Evolutionary conservation across 1,140 invertebrate genomes (phyloP), one percentile per base, ranked within the genome.

Genomic region (Micrasema minimum): DNA sequence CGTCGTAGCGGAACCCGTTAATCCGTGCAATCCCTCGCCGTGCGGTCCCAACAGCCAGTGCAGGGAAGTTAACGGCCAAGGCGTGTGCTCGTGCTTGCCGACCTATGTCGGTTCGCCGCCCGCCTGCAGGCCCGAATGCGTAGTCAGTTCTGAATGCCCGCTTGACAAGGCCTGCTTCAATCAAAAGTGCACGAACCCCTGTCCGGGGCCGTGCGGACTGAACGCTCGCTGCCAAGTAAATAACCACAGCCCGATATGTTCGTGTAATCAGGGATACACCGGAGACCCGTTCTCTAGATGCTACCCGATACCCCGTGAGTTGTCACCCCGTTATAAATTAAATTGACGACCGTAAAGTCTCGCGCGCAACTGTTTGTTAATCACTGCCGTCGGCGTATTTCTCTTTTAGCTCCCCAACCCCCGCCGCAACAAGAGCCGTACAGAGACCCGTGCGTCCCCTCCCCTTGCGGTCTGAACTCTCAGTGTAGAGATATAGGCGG

Each of bases 11-110:
- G 64, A 66, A 38, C 64, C 64, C 9, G 37, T 53, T 5, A 84
- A 85, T 70, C 87, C 90, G 55, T 91, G 90, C 77, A 84, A 85
- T 67, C 88, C 90, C 64, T 89, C 86, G 67, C 88, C 88, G 23
- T 94, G 92, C 79, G 92, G 92, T 37, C 81, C 87, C 0, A 93
- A 93, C 79, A 91, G 92, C 48, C 83, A 90, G 62, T 94, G 92
- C 77, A 86, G 85, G 75, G 81, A 88, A 62, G 78, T 86, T 67
- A 87, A 88, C 72, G 89, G 89, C 75, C 87, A 87, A 76, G 88
- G 88, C 23, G 85, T 89, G 14, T 94, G 92, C 74, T 87, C 88
- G 5, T 94, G 93, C 82, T 80, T 91, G 53, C 85, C 87, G 23
- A 87, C 88, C 50, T 93, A 89, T 78, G 83, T 88, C 70, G 92